Base-by-base conservation (phyloP, 2,113 vertebrate species). In the Hippopotamus amphibius region DNA sequence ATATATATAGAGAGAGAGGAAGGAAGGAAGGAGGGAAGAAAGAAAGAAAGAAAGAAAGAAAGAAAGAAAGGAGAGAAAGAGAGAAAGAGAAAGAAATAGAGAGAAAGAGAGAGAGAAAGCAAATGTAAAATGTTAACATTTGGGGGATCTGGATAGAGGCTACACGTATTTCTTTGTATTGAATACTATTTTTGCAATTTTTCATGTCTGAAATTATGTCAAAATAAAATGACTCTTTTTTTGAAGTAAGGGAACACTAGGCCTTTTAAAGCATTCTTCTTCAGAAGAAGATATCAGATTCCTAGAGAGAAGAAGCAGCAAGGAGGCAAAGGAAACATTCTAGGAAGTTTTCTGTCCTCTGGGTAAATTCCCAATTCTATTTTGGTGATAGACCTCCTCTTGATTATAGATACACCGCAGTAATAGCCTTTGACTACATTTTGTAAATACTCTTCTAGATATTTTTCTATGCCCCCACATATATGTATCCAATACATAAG, bases 201-300 rank as follows among this genome's bases (percentile, higher is more conserved):
- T 46, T 72, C 26, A 21, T 66, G 33, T 83, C 19, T 93, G 28
- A 74, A 91, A 96, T 57, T 65, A 69, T 61, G 33, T 43, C 53
- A 83, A 83, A 84, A 72, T n/a, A 43, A 41, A 89, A 74, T 37
- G 21, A 4, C 1, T 88, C 53, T n/a, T n/a, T 59, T 77, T 46
- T 59, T 59, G 19, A 71, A 88, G 33, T 43, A 92, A 69, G 17
- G 10, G 43, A 92, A 80, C 12, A 37, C 26, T 41, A 74, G 13
- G 17, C 15, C 19, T 77, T 71, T 90, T 88, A 15, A 88, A 90
- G 63, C 6, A 85, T 90, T 19, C 24, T 94, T 93, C 53, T 93
- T 50, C 17, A 30, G 33, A 61, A 88, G 30, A 85, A 80, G 79
- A 61, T 66, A 10, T 90, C 46, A 87, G 48, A 82, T 61, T 77